Evolutionary conservation across 1,140 invertebrate genomes (phyloP), one percentile per base, ranked within the genome.

Genomic region (Tetramorium simillimum): DNA sequence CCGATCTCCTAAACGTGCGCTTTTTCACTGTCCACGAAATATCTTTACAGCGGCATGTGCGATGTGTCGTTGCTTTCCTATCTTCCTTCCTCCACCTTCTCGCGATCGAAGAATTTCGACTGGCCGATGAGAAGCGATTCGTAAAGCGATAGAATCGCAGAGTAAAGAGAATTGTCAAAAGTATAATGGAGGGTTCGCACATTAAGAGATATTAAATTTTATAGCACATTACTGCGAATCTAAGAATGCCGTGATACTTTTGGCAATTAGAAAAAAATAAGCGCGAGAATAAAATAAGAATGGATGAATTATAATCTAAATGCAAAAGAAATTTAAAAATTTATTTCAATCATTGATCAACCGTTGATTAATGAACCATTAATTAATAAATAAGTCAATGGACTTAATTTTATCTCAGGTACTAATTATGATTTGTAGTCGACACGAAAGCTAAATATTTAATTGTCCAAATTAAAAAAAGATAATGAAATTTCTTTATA

Each of bases 21-120:
- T 58, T 75, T 62, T 58, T 73, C 86, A 67, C 62, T 62, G 33
- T 49, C 18, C 86, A 46, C 69, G 53, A 62, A 81, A 81, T 88
- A 88, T 87, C 69, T 21, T 40, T 84, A 84, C 51, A 43, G 18
- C 86, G 24, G 56, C 37, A 43, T 33, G 46, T 33, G 24, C 24
- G 80, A 70, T 51, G 53, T 51, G 76, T 56, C 37, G 70, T 33
- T 56, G 60, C n/a, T 49, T 70, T 67, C 14, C 16, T 43, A n/a
- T 18, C 24, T 21, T 49, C 5, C 28, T 43, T 7, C 21, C 3
- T 43, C 46, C 12, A 0, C n/a, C n/a, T 5, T 16, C 5, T 0
- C 37, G 37, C 28, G 18, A 53, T 69, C 62, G 46, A 18, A 49
- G 69, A 49, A 24, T 75, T 49, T 60, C 80, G 80, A 46, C 18